Evolutionary conservation across 1,140 invertebrate species (phyloP).

Genomic region (Atopsyche davidsoni): DNA sequence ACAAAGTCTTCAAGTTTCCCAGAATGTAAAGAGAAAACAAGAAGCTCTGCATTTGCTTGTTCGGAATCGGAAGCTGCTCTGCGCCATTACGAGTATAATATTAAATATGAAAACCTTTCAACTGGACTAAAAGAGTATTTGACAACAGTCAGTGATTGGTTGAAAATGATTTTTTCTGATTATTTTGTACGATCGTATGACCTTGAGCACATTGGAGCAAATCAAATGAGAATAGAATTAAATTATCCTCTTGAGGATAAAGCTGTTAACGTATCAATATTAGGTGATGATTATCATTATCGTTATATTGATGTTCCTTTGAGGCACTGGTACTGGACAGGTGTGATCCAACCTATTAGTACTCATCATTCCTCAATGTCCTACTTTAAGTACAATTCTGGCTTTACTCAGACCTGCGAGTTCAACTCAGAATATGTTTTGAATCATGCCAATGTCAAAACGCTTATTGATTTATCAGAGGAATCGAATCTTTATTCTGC

Average conservation of each 20-base stretch:
- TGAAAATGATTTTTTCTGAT: constrained; percentile 8
- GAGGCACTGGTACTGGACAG: constrained; percentile 20
- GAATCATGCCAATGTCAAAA: too few relatives aligned
- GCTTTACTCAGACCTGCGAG: too few relatives aligned
- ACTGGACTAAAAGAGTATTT: constrained; percentile 31
- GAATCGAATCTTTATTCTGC: too few relatives aligned
- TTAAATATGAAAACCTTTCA: constrained; percentile 12
- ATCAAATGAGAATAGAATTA: constrained; percentile 23
- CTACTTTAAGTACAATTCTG: too few relatives aligned
- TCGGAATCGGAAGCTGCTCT: constrained; percentile 18
- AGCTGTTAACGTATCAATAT: constrained; percentile 27
- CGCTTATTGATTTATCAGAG: too few relatives aligned
- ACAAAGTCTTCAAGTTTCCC: background rate
- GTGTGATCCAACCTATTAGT: constrained; percentile 11
- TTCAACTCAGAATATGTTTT: too few relatives aligned
- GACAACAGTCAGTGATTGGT: constrained; percentile 29
- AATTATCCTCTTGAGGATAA: constrained; percentile 27
- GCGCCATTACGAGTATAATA: constrained; percentile 14
- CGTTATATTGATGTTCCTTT: constrained; percentile 29
- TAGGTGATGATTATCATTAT: constrained; percentile 28
- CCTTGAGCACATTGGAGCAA: constrained; percentile 1
- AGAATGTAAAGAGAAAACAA: constrained; percentile 29
- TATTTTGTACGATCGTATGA: constrained; percentile 9
- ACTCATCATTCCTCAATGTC: constrained; percentile 1
- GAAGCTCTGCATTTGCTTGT: constrained; percentile 28